Percentiles rank a stretch among this genome's conserved stretches.
Conservation (phyloP, 64 coral and sea anemone species). For the Montipora foliosa region DNA sequence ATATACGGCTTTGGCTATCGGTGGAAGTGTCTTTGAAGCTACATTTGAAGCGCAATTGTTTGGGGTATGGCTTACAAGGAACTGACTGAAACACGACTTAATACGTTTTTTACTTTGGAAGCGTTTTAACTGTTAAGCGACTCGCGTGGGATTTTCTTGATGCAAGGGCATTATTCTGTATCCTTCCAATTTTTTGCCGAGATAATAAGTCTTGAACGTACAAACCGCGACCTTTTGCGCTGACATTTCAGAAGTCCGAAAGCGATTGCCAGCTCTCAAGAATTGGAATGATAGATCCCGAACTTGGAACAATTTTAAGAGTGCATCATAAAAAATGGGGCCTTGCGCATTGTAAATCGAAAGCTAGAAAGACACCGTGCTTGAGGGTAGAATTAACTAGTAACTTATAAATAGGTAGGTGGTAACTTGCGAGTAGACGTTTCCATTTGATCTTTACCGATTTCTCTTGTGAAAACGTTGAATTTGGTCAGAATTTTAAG, state of each 20-base stretch:
- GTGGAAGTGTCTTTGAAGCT: slow-evolving; percentile 1
- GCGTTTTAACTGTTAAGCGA: neutral
- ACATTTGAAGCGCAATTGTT: neutral
- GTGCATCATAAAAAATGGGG: neutral
- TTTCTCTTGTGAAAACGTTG: too few relatives aligned
- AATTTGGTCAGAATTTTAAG: too few relatives aligned
- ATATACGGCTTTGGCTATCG: neutral
- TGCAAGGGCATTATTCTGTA: neutral
- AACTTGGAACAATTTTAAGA: neutral
- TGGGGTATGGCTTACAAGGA: neutral
- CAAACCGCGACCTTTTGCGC: neutral
- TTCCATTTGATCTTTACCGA: too few relatives aligned
- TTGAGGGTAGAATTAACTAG: too few relatives aligned
- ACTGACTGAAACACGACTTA: neutral
- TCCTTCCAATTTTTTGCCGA: too few relatives aligned
- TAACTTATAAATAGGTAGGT: too few relatives aligned
- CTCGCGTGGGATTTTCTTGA: neutral
- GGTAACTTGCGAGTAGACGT: too few relatives aligned
- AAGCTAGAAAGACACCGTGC: too few relatives aligned
- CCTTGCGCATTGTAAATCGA: too few relatives aligned
- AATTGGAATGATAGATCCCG: too few relatives aligned
- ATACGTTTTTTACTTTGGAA: neutral
- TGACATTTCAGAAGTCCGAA: neutral
- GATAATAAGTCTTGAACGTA: neutral
- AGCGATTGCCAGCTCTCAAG: neutral